Evolutionary conservation across 2,113 vertebrate species (phyloP).

Genomic region (Albula glossodonta): DNA sequence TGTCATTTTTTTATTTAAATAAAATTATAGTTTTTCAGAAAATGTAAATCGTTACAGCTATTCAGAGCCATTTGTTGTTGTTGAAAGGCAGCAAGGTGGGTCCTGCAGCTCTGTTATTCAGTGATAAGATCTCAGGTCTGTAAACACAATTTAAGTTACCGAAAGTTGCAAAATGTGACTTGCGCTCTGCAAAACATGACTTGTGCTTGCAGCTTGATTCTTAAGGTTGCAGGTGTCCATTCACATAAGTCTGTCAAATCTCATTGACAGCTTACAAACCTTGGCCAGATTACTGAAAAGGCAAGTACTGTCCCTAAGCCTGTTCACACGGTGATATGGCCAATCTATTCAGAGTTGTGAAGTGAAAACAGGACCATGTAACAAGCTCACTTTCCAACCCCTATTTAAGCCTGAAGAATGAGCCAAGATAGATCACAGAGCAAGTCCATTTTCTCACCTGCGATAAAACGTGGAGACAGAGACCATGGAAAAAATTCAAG

Average conservation of each 20-base stretch:
- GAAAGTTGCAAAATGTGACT: background rate
- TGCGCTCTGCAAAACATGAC: background rate
- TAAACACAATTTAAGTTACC: background rate
- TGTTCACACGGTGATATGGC: constrained; percentile 34
- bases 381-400: constrained; percentile 31
- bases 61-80: background rate
- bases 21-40: no score
- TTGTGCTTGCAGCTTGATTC: background rate
- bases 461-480: background rate
- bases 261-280: constrained; percentile 46
- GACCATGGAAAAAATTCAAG: no score
- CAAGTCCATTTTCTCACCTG: background rate
- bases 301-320: constrained; percentile 34
- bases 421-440: background rate
- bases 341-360: constrained; percentile 23
- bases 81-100: background rate
- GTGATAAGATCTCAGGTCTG: background rate
- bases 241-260: constrained; percentile 47
- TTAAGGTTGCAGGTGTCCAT: constrained; percentile 52
- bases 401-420: background rate
- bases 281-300: constrained; percentile 49
- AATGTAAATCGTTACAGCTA: background rate
- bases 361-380: constrained; percentile 38
- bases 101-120: background rate
- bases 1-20: no score